phyloP scores from a whole-genome alignment of 1,140 invertebrate genomes.

The Delia radicum region DNA sequence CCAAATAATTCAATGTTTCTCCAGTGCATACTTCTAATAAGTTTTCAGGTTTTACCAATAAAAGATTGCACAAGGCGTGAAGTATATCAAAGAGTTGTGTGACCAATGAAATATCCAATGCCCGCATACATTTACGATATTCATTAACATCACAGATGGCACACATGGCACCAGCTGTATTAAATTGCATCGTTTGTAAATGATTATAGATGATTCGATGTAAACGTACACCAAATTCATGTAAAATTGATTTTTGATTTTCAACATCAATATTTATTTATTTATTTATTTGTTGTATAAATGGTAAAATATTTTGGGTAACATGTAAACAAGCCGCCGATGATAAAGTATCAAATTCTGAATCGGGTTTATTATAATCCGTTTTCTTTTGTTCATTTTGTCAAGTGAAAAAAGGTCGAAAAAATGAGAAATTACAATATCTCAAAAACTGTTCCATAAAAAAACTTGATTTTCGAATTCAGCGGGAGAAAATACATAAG shows the following conservation, averaged over 20 bases:
- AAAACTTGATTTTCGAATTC: no score
- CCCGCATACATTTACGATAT: slow-evolving; percentile 79
- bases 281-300: slow-evolving; percentile 77
- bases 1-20: slow-evolving; percentile 87
- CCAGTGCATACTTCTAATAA: slow-evolving; percentile 92
- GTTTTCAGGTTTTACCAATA: slow-evolving; percentile 95
- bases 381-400: slow-evolving; percentile 93
- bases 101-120: slow-evolving; percentile 74
- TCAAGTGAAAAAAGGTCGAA: no score
- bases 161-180: slow-evolving; percentile 93
- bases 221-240: slow-evolving; percentile 86
- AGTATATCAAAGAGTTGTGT: slow-evolving; percentile 90
- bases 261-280: slow-evolving; percentile 93
- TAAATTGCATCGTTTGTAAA: slow-evolving; percentile 92
- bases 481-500: no score
- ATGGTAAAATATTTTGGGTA: slow-evolving; percentile 77
- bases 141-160: slow-evolving; percentile 98
- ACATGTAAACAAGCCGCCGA: slow-evolving; percentile 86
- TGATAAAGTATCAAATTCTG: slow-evolving; percentile 74
- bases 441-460: no score
- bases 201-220: slow-evolving; percentile 96
- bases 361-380: slow-evolving; percentile 90
- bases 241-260: slow-evolving; percentile 78
- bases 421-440: no score
- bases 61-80: slow-evolving; percentile 92